Base-by-base conservation (phyloP, 64 coral and sea anemone genomes). In the Pocillopora damicornis region DNA sequence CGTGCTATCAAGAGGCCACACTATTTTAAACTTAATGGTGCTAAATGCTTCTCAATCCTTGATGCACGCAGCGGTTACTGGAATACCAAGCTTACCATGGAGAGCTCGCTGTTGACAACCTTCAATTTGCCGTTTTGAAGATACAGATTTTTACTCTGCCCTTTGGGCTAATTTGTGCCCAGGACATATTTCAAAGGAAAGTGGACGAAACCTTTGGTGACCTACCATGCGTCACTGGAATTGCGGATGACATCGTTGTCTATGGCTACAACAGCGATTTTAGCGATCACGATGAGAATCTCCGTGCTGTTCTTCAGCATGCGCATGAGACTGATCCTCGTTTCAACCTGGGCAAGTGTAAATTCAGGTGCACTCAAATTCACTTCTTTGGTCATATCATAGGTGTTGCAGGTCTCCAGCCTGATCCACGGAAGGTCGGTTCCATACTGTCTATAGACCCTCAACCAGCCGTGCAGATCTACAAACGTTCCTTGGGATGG, bases 251-350 rank as follows among this genome's bases (percentile, higher is more conserved):
- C 72, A 86, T 74, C 57, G 83, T 86, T 15, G 67, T 86, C 4
- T 64, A n/a, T 56, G 76, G 85, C 37, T 76, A 59, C 73, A 88
- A 92, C 12, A 73, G 87, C 6, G 82, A 92, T 75, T 38, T 26
- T 25, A 80, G 83, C 61, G 83, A 87, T 87, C 89, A 90, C 83
- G 89, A 91, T 35, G 17, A 60, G 30, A 89, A 93, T 25, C 79
- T 93, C 18, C 35, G 22, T 26, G 73, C 79, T 74, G 86, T 93
- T 18, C 88, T 89, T 61, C 74, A 76, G 60, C 76, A 23, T 37
- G 91, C 79, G 18, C 61, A 37, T 13, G 73, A 74, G 69, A 93
- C 91, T 30, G 91, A 87, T 69, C 83, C 89, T 17, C 63, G 34
- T 16, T 88, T 92, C 13, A 92, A 83, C 58, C 69, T 79, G 3